These are phyloP conservation scores for Stegodyphus dumicola DNA, from an alignment of 1,140 invertebrate genomes.

Conservation along the genomic window DNA sequence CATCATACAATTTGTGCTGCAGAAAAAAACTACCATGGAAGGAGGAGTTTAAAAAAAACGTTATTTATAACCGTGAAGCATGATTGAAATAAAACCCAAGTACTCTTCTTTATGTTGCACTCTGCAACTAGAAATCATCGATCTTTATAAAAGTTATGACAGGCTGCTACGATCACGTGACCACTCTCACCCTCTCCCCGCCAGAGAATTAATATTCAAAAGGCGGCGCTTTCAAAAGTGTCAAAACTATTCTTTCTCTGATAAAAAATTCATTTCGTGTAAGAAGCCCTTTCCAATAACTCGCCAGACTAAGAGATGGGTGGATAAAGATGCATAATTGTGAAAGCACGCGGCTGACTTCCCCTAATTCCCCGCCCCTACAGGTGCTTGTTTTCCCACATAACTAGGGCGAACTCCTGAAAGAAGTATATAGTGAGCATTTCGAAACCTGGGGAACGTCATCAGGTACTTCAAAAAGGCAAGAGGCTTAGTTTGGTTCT, in stretches of 20 bases:
- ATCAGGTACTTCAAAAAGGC: background rate
- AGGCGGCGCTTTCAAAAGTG: constrained; percentile 47
- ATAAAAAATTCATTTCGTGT: constrained; percentile 55
- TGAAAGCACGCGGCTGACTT: constrained; percentile 44
- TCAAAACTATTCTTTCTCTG: constrained; percentile 52
- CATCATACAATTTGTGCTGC: too few relatives aligned
- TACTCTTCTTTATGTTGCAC: background rate
- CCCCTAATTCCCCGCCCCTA: background rate
- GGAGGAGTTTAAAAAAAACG: too few relatives aligned
- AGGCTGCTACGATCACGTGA: constrained; percentile 35
- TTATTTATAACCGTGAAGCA: too few relatives aligned
- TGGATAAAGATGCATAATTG: constrained; percentile 49
- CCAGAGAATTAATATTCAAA: constrained; percentile 43
- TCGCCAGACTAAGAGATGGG: constrained; percentile 9
- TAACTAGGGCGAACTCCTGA: background rate
- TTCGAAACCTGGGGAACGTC: background rate
- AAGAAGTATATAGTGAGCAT: background rate
- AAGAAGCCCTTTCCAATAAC: constrained; percentile 42
- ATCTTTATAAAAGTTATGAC: constrained; percentile 50
- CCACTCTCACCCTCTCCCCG: constrained; percentile 3
- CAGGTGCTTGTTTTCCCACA: constrained; percentile 35
- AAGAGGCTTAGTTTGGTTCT: background rate
- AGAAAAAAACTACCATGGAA: too few relatives aligned
- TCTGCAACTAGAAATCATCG: background rate
- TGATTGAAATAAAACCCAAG: background rate